A percentile compares a stretch with the other conserved stretches of the same genome.
Conservation (phyloP, 1,140 invertebrate species). For the Cotesia vestalis region DNA sequence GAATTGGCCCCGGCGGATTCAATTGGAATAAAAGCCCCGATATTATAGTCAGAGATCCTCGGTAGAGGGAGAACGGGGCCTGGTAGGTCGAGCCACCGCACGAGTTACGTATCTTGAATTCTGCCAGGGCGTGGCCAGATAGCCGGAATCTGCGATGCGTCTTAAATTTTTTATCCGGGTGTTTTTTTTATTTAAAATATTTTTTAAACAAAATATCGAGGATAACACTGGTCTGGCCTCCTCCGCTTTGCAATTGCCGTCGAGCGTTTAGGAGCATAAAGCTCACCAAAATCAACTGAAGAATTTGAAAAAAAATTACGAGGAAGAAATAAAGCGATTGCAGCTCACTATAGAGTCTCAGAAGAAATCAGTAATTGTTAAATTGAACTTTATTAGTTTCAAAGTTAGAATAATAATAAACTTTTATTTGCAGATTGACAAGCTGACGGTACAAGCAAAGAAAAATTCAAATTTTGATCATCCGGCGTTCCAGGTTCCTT, state of each 20-base stretch:
- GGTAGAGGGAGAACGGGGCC: conserved; percentile 38
- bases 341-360: not conserved
- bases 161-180: conserved; percentile 24
- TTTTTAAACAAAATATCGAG: not conserved
- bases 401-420: not conserved
- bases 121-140: conserved; percentile 65
- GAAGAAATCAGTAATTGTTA: conserved; percentile 5
- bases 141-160: conserved; percentile 39
- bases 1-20: conserved; percentile 44
- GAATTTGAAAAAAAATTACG: not conserved
- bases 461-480: conserved; percentile 7
- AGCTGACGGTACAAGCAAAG: conserved; percentile 11
- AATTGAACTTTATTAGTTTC: not conserved
- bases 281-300: conserved; percentile 33
- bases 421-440: not conserved
- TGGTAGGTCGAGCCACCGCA: conserved; percentile 64
- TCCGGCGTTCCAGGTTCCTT: conserved; percentile 19
- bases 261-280: conserved; percentile 31
- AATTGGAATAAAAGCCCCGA: conserved; percentile 64
- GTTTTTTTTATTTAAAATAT: conserved; percentile 17
- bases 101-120: conserved; percentile 67
- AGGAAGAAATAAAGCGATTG: too few relatives aligned
- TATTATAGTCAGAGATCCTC: conserved; percentile 49
- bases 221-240: not conserved
- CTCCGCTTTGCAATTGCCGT: not conserved